phyloP scores from a whole-genome alignment of 2,797 vertebrate genomes.

The Urocyon cinereoargenteus region DNA sequence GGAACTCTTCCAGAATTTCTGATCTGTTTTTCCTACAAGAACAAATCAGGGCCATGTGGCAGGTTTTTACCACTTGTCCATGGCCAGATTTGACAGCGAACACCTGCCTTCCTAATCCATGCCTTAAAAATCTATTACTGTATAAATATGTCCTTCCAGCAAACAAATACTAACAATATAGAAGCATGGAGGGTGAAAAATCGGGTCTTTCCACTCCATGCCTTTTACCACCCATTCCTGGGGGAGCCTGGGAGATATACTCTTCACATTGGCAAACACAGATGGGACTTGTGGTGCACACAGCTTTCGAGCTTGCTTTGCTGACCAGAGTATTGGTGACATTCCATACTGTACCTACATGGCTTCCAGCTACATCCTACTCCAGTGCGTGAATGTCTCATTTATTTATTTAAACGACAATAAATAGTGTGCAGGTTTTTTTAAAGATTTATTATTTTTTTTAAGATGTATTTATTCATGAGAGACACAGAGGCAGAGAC shows the following conservation, averaged over 20 bases:
- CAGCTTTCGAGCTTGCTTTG: not conserved
- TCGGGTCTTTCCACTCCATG: not conserved
- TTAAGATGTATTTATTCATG: no score
- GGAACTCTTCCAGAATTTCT: not conserved
- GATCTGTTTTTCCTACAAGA: slow-evolving; percentile 18
- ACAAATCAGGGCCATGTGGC: not conserved
- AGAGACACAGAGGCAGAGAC: no score
- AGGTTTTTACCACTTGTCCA: slow-evolving; percentile 51
- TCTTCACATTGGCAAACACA: not conserved
- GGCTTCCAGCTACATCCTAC: not conserved
- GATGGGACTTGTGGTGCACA: no score
- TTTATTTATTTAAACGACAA: slow-evolving; percentile 40
- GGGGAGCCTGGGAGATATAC: not conserved
- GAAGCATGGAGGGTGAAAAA: not conserved
- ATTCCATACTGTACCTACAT: not conserved
- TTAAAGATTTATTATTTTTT: not conserved
- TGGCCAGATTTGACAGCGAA: slow-evolving; percentile 43
- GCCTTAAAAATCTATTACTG: slow-evolving; percentile 22
- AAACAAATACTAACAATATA: not conserved
- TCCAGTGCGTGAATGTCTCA: not conserved
- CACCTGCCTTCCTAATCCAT: slow-evolving; percentile 48
- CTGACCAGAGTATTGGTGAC: not conserved
- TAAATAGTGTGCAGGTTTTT: not conserved
- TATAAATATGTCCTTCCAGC: not conserved
- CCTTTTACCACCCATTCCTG: not conserved